These are phyloP conservation scores for Pseudobourletiella spinata DNA, from an alignment of 1,140 invertebrate species.

Conservation along the genomic window DNA sequence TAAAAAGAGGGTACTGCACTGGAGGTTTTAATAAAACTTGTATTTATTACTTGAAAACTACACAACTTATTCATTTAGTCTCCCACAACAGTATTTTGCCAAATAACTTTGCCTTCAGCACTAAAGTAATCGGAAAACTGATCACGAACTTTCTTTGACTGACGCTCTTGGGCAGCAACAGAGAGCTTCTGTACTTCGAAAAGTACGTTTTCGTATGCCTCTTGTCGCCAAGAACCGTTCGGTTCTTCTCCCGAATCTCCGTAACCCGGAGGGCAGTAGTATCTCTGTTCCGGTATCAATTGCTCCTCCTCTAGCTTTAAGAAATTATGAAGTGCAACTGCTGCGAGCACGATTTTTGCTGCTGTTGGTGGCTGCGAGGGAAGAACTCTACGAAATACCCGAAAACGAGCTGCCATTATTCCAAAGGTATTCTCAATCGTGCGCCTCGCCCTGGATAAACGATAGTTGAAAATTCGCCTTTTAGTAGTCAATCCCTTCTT, in stretches of 20 bases:
- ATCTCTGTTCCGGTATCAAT: background rate
- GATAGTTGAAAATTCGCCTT: constrained; percentile 16
- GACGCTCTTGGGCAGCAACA: background rate
- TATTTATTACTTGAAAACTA: background rate
- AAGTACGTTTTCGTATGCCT: background rate
- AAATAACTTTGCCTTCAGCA: background rate
- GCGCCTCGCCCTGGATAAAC: constrained; percentile 38
- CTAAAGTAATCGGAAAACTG: background rate
- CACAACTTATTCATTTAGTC: background rate
- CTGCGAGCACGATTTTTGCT: background rate
- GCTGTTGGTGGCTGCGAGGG: background rate
- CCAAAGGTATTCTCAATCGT: constrained; percentile 48
- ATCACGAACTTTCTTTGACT: background rate
- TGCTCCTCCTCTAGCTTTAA: background rate
- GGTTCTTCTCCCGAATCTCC: background rate
- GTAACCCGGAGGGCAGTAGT: background rate
- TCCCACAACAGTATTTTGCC: background rate
- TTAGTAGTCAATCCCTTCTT: constrained; percentile 15
- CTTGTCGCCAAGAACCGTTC: background rate
- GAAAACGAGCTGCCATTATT: constrained; percentile 42
- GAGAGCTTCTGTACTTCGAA: background rate
- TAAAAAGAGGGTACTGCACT: background rate
- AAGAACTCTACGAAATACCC: constrained; percentile 18
- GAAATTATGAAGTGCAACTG: background rate
- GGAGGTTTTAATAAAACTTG: background rate